These are phyloP conservation scores for Spodoptera exigua DNA, from an alignment of 2,888 invertebrate species.

Conservation along the genomic window DNA sequence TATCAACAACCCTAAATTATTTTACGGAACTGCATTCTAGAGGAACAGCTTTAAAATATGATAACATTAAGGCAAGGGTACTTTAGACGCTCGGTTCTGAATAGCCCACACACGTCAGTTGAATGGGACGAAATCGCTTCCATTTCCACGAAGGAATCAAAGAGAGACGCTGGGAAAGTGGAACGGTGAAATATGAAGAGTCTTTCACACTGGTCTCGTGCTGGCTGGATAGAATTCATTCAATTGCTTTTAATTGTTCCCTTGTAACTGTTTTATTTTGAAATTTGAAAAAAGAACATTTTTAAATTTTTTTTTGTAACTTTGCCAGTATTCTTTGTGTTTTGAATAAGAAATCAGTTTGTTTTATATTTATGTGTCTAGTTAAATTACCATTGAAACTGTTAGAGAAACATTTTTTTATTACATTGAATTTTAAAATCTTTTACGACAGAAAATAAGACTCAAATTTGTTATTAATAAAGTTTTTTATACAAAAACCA, in stretches of 20 bases:
- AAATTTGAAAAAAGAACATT: slow-evolving; percentile 5
- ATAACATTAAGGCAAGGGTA: slow-evolving; percentile 25
- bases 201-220: slow-evolving; percentile 43
- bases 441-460: no score
- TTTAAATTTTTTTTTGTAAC: not conserved
- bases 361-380: no score
- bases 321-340: not conserved
- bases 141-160: slow-evolving; percentile 58
- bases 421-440: no score
- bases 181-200: slow-evolving; percentile 48
- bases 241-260: slow-evolving; percentile 26
- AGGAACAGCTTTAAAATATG: slow-evolving; percentile 29
- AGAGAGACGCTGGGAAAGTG: slow-evolving; percentile 38
- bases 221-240: slow-evolving; percentile 20
- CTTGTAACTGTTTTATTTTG: slow-evolving; percentile 35
- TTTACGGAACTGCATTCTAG: not conserved
- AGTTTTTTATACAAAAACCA: no score
- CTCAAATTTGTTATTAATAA: no score
- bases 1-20: no score
- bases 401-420: no score
- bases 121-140: slow-evolving; percentile 61
- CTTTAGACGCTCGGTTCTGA: slow-evolving; percentile 26
- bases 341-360: not conserved
- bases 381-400: no score
- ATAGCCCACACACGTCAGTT: slow-evolving; percentile 45